These are phyloP conservation scores for Eristalinus sepulchralis DNA, from an alignment of 2,888 invertebrate species.

Conservation along the genomic window DNA sequence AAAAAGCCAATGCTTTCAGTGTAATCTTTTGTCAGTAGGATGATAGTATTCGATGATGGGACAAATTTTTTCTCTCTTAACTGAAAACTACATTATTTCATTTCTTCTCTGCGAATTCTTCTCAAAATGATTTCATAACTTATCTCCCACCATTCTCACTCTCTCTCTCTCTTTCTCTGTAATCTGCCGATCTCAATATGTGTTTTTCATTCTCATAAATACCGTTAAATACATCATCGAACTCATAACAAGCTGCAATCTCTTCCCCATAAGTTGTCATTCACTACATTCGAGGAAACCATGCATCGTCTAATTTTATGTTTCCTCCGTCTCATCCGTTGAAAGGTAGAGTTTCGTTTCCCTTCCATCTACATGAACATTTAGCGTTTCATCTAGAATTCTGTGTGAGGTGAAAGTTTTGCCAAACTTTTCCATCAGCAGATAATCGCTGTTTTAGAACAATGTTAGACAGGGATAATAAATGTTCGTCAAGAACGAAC, in stretches of 20 bases:
- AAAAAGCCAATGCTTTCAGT: not conserved
- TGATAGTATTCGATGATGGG: not conserved
- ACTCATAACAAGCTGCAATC: conserved; percentile 8
- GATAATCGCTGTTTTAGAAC: not conserved
- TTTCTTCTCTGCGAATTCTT: not conserved
- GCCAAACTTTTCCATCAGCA: conserved; percentile 4
- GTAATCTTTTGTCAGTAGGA: not conserved
- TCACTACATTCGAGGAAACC: not conserved
- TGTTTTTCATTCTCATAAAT: conserved; percentile 24
- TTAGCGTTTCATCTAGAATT: not conserved
- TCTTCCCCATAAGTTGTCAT: not conserved
- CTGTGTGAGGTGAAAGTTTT: conserved; percentile 17
- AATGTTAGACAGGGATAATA: conserved; percentile 31
- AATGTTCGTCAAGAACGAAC: not conserved
- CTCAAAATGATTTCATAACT: conserved; percentile 7
- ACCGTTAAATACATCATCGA: conserved; percentile 28
- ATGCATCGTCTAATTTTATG: not conserved
- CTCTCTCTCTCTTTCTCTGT: not conserved
- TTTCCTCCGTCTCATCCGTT: not conserved
- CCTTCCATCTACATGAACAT: not conserved
- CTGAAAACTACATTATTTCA: not conserved
- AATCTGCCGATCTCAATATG: not conserved
- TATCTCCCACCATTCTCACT: not conserved
- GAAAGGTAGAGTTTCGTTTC: not conserved
- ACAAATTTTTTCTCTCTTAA: not conserved